Percentiles rank a stretch among this genome's conserved stretches.
These are phyloP conservation scores for Protobothrops mucrosquamatus DNA, from an alignment of 2,113 vertebrate genomes.

Conservation along the genomic window DNA sequence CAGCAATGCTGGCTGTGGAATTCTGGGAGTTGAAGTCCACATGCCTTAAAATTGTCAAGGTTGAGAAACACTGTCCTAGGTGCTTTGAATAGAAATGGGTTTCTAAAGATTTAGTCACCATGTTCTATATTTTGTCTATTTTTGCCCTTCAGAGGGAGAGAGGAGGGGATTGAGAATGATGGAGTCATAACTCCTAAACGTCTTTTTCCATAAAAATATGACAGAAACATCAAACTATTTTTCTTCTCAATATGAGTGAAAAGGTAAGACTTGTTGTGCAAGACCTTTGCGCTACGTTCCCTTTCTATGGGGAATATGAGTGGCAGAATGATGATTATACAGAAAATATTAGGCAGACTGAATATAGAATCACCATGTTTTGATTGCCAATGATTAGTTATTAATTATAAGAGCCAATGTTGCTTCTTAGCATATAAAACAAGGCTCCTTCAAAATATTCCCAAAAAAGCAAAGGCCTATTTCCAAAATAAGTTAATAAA, in stretches of 20 bases:
- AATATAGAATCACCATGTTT: conserved; percentile 8
- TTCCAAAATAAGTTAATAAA: background rate
- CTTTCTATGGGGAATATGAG: background rate
- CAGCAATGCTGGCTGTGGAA: no score
- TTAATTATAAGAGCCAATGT: conserved; percentile 25
- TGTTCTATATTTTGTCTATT: background rate
- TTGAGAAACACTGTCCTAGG: no score
- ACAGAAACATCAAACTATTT: background rate
- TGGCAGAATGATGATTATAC: background rate
- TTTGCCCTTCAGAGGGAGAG: background rate
- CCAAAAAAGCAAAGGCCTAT: background rate
- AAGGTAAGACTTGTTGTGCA: background rate
- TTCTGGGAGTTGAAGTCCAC: no score
- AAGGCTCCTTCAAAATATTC: background rate
- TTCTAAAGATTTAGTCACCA: background rate
- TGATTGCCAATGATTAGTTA: conserved; percentile 22
- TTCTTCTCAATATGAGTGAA: background rate
- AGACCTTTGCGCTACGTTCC: background rate
- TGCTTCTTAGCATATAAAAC: conserved; percentile 25
- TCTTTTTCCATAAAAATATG: background rate
- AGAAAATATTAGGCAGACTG: background rate
- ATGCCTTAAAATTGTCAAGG: no score
- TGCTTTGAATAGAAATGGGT: background rate
- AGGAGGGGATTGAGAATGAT: background rate
- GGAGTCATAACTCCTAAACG: background rate